Evolutionary conservation across 1,140 invertebrate species (phyloP), one percentile per base, ranked within the genome.

Genomic region (Camponotus vicinus): DNA sequence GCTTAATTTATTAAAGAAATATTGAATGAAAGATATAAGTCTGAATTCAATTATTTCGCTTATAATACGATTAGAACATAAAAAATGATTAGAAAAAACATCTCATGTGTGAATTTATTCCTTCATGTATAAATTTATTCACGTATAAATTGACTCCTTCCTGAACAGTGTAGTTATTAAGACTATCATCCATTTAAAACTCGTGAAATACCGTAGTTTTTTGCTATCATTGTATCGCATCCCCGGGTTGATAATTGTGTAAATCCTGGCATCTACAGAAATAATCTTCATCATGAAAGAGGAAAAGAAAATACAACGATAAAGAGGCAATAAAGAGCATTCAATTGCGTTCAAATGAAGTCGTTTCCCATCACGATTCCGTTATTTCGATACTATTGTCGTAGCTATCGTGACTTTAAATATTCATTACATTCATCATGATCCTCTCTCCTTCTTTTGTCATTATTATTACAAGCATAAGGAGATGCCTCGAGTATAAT

Each of bases 361-460:
- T 34, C 45, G 18, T 80, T 82, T 82, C 52, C 37, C 55, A 73
- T 82, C 78, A 59, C 69, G 67, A 82, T 82, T 18, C 27, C 18
- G 67, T 70, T 9, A 70, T 70, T 57, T 57, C 15, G 66, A 59
- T 21, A 64, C 6, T 18, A 67, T n/a, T 34, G 37, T 73, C 66
- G 21, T 59, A 34, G 49, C 6, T 71, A 37, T 70, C 52, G 67
- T 73, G 79, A 40, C 63, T 80, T 64, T 21, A 69, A 69, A 59
- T 61, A 61, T 32, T 34, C 37, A 18, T 45, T 55, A 71, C 27
- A 27, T 27, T 27, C 27, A 11, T 15, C 21, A 21, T 15, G n/a
- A 0, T 42, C n/a, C 32, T 79, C 45, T 52, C 2, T 32, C n/a
- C 49, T 49, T 27, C 21, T 57, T 66, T 82, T 15, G 18, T 45